phyloP scores from a whole-genome alignment of 2,797 vertebrate genomes.

The Onychomys torridus region DNA sequence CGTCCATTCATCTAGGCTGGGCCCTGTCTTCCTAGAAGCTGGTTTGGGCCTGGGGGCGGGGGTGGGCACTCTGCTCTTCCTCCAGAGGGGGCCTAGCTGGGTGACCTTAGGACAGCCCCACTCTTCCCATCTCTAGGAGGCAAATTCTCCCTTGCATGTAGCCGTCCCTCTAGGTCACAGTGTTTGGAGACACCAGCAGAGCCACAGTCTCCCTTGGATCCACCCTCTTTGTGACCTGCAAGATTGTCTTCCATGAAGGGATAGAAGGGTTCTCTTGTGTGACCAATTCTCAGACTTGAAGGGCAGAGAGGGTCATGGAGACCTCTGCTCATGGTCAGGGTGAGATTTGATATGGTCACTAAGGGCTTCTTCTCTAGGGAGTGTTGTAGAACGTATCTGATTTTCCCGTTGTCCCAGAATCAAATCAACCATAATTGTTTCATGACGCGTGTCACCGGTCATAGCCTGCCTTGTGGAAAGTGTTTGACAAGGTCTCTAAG shows the following conservation, averaged over 20 bases:
- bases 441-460: neutral
- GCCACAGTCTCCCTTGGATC: neutral
- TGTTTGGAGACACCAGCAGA: neutral
- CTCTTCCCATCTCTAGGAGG: neutral
- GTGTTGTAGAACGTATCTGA: neutral
- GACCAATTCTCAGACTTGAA: neutral
- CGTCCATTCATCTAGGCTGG: neutral
- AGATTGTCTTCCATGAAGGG: neutral
- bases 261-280: neutral
- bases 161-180: neutral
- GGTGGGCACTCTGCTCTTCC: neutral
- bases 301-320: neutral
- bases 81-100: neutral
- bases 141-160: neutral
- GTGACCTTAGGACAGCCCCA: neutral
- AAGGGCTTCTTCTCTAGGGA: neutral
- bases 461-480: neutral
- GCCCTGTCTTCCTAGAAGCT: neutral
- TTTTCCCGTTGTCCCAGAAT: neutral
- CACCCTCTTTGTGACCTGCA: neutral
- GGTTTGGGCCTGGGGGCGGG: neutral
- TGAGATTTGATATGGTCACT: fast-evolving
- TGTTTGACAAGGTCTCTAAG: neutral
- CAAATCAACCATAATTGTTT: neutral
- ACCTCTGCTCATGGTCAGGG: neutral